Percentiles rank a stretch among this genome's conserved stretches.
These are phyloP conservation scores for Platysternon megacephalum DNA, from an alignment of 2,113 vertebrate genomes.

Conservation along the genomic window DNA sequence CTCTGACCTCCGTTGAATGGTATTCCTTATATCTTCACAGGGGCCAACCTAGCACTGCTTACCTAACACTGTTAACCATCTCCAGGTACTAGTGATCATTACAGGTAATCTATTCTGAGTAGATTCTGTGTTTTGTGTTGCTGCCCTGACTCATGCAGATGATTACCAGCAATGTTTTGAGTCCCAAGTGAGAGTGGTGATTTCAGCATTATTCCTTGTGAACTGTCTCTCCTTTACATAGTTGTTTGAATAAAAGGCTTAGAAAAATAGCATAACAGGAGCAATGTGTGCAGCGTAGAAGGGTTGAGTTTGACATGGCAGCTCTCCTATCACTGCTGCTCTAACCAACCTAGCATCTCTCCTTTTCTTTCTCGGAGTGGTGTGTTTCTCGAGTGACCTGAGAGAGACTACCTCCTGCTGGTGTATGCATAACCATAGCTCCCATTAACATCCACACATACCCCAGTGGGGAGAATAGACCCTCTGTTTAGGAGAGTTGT, in stretches of 20 bases:
- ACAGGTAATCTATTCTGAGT: neutral
- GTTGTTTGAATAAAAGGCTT: neutral
- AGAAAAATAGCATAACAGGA: neutral
- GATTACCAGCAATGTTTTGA: neutral
- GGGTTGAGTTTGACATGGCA: neutral
- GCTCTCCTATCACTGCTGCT: neutral
- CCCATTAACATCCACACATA: accelerated
- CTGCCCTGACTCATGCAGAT: neutral
- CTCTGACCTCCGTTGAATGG: too few species aligned
- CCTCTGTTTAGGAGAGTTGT: neutral
- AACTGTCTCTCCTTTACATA: neutral
- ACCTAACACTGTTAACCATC: neutral
- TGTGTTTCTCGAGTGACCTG: neutral
- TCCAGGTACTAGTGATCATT: neutral
- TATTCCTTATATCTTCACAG: neutral
- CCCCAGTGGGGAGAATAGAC: neutral
- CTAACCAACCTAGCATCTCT: neutral
- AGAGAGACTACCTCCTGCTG: neutral
- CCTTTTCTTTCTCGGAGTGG: neutral
- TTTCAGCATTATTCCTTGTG: neutral
- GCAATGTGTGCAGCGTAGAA: accelerated
- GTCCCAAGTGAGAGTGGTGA: neutral
- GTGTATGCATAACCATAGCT: neutral
- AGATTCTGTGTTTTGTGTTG: neutral
- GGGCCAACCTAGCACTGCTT: neutral